These are phyloP conservation scores for Ctenodactylus gundi DNA, from an alignment of 2,113 vertebrate species.

Conservation along the genomic window DNA sequence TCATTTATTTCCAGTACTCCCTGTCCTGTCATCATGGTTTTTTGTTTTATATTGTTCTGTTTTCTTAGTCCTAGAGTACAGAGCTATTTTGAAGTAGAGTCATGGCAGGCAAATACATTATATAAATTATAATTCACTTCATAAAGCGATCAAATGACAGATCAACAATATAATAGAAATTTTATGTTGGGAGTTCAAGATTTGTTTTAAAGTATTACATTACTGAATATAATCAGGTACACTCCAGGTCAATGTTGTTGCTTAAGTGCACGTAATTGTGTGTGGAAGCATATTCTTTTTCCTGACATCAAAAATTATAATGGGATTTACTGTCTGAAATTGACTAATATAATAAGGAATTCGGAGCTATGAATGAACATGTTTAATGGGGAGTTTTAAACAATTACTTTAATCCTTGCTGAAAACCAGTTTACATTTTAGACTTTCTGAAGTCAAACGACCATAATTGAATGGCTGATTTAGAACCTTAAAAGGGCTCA, in stretches of 20 bases:
- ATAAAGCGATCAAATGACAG: not conserved
- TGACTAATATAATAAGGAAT: not conserved
- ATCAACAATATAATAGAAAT: not conserved
- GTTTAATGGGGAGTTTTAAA: slow-evolving; percentile 30
- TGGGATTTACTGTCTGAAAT: not conserved
- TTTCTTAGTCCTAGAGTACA: slow-evolving; percentile 40
- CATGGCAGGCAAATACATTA: not conserved
- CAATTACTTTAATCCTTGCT: not conserved
- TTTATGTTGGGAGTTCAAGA: not conserved
- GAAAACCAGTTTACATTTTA: slow-evolving; percentile 9
- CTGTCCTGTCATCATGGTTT: not conserved
- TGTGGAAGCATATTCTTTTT: not conserved
- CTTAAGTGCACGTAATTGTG: not conserved
- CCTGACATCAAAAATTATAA: not conserved
- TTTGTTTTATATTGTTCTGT: slow-evolving; percentile 36
- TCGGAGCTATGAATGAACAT: not conserved
- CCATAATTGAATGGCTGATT: not conserved
- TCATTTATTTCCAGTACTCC: slow-evolving; percentile 51
- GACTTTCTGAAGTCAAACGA: slow-evolving; percentile 1
- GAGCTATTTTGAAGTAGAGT: not conserved
- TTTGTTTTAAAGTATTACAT: slow-evolving; percentile 38
- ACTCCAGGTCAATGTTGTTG: not conserved
- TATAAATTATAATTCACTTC: slow-evolving; percentile 20
- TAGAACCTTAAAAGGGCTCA: not conserved
- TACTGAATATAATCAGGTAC: not conserved